A percentile compares a stretch with the other conserved stretches of the same genome.
phyloP scores from a whole-genome alignment of 1,140 invertebrate genomes.

The Hycleus phaleratus region DNA sequence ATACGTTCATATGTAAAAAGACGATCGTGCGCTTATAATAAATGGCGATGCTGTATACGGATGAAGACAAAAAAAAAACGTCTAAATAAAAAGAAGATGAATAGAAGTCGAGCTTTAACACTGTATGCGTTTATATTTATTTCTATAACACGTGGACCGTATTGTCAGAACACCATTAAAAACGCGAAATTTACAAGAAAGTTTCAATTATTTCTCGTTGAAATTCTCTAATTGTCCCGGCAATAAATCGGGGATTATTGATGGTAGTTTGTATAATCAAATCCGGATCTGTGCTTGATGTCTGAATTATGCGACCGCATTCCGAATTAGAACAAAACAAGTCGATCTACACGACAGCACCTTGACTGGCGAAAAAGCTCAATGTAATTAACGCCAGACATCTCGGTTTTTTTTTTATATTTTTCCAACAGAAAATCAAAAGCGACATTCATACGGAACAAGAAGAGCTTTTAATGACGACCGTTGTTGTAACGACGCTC shows the following conservation, averaged over 20 bases:
- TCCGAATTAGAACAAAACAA: conserved; percentile 15
- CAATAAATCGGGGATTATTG: not conserved
- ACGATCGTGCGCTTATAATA: conserved; percentile 3
- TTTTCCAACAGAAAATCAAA: not conserved
- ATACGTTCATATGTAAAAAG: conserved; percentile 11
- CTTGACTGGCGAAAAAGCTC: conserved; percentile 1
- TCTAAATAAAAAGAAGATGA: not conserved
- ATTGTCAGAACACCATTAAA: not conserved
- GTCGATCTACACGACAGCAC: conserved; percentile 1
- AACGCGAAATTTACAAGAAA: not conserved
- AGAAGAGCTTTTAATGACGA: not conserved
- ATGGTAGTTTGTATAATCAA: not conserved
- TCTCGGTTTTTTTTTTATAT: not conserved
- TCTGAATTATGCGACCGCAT: conserved; percentile 3
- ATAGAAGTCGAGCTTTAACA: not conserved
- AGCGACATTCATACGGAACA: not conserved
- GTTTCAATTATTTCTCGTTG: not conserved
- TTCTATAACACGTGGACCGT: conserved; percentile 6
- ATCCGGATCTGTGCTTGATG: not conserved
- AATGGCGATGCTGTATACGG: not conserved
- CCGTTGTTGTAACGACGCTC: not conserved
- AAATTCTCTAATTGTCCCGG: not conserved
- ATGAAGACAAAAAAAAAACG: not conserved
- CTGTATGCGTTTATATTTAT: conserved; percentile 1
- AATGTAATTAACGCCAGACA: conserved; percentile 12